Evolutionary conservation across 2,888 invertebrate species (phyloP).

Genomic region (Priocnemis perturbator): DNA sequence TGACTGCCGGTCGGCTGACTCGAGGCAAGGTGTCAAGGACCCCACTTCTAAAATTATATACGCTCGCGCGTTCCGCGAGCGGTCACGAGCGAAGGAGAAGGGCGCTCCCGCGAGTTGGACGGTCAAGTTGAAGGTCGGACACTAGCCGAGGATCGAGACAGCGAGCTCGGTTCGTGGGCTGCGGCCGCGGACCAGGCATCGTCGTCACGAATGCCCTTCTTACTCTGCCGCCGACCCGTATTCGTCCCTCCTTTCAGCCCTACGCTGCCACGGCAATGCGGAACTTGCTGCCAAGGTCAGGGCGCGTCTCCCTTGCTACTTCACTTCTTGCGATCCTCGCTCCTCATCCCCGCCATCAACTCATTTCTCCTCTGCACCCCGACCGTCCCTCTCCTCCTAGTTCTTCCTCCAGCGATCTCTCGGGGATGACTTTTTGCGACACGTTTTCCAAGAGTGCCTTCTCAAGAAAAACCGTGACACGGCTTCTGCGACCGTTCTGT

Average conservation of each 20-base stretch:
- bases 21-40: slow-evolving; percentile 59
- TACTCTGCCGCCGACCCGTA: neutral
- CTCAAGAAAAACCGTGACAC: too few species aligned
- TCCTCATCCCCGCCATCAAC: neutral
- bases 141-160: slow-evolving; percentile 3
- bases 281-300: slow-evolving; percentile 49
- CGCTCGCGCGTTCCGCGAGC: slow-evolving; percentile 31
- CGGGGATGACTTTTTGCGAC: too few species aligned
- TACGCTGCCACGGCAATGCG: slow-evolving; percentile 48
- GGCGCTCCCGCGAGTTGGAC: slow-evolving; percentile 38
- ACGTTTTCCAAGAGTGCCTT: too few species aligned
- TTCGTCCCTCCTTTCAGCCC: neutral
- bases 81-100: slow-evolving; percentile 43
- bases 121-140: slow-evolving; percentile 71
- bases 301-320: neutral
- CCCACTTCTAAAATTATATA: slow-evolving; percentile 53
- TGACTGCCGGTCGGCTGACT: slow-evolving; percentile 42
- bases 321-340: neutral
- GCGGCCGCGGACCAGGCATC: too few species aligned
- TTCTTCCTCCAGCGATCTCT: too few species aligned
- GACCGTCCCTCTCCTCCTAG: too few species aligned
- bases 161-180: neutral
- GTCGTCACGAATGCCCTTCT: neutral
- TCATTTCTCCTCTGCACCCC: neutral
- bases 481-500: neutral